A percentile compares a stretch with the other conserved stretches of the same genome.
These are phyloP conservation scores for Ephestia elutella DNA, from an alignment of 1,140 invertebrate species.

Conservation along the genomic window DNA sequence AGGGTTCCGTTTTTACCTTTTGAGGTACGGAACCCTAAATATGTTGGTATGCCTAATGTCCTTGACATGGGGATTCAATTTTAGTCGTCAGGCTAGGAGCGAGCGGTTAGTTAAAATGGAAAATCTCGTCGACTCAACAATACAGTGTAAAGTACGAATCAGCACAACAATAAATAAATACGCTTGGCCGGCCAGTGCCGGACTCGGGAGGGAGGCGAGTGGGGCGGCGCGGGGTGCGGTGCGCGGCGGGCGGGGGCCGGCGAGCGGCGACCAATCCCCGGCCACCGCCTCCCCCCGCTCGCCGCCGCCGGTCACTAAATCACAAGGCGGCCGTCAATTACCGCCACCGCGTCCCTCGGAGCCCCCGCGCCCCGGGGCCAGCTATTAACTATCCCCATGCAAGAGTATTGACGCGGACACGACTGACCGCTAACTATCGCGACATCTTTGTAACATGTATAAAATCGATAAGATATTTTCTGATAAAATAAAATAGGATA, in stretches of 20 bases:
- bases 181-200: not conserved
- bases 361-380: conserved; percentile 15
- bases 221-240: conserved; percentile 14
- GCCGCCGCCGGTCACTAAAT: conserved; percentile 15
- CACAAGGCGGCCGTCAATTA: conserved; percentile 13
- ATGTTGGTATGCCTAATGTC: no score
- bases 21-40: no score
- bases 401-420: conserved; percentile 19
- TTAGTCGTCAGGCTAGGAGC: no score
- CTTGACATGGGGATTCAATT: no score
- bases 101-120: no score
- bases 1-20: no score
- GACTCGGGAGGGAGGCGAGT: conserved; percentile 1
- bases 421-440: not conserved
- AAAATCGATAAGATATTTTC: no score
- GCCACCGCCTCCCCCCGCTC: conserved; percentile 6
- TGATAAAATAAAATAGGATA: no score
- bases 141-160: no score
- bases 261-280: conserved; percentile 22
- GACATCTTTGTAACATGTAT: not conserved
- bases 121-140: no score
- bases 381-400: conserved; percentile 18
- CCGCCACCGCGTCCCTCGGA: conserved; percentile 11
- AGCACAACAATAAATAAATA: not conserved
- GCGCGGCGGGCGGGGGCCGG: conserved; percentile 4